phyloP scores from a whole-genome alignment of 2,113 vertebrate genomes.

The Microtus richardsoni region DNA sequence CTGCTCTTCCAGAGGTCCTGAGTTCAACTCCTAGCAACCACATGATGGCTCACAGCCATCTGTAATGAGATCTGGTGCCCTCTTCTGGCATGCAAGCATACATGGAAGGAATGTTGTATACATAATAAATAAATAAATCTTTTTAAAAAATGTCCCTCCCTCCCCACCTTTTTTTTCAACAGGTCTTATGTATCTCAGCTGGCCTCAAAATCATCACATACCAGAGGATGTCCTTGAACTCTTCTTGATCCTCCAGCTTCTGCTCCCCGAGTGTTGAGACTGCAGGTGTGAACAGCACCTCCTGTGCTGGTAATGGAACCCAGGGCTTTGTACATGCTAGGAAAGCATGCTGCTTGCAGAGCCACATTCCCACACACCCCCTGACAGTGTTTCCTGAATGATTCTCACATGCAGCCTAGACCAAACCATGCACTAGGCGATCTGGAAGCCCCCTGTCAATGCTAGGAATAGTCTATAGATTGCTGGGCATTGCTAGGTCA shows the following conservation, averaged over 20 bases:
- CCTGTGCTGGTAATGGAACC: not conserved
- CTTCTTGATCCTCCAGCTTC: not conserved
- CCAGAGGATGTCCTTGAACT: not conserved
- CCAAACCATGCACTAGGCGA: not conserved
- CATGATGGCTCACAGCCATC: no score
- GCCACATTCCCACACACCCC: not conserved
- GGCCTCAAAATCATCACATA: not conserved
- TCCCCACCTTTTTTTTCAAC: no score
- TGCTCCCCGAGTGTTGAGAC: not conserved
- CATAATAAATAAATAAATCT: no score
- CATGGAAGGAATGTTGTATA: no score
- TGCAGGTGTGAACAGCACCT: not conserved
- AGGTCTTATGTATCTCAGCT: not conserved
- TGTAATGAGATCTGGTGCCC: no score
- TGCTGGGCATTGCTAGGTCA: constrained; percentile 16
- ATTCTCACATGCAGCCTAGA: not conserved
- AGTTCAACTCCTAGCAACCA: no score
- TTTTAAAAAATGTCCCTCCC: not conserved
- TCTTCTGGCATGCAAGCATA: no score
- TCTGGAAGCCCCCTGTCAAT: not conserved
- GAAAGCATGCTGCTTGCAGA: not conserved
- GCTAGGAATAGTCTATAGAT: constrained; percentile 10
- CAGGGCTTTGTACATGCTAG: not conserved
- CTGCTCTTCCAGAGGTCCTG: no score
- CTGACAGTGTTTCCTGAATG: not conserved